Percentiles rank a stretch among this genome's conserved stretches.
Conservation (phyloP, 1,140 invertebrate genomes). For the Drosophila aff. region DNA sequence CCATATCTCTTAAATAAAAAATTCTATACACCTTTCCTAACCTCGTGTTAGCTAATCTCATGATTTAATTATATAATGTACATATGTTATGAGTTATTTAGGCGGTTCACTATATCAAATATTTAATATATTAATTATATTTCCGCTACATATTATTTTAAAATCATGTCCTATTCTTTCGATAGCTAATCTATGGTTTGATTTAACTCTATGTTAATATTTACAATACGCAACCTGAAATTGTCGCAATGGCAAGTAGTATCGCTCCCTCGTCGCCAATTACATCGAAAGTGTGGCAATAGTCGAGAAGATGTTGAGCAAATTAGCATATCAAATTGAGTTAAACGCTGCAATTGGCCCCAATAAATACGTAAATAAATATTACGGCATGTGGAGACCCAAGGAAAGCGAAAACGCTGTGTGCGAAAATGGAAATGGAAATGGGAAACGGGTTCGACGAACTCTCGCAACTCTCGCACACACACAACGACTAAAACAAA, state of each 20-base stretch:
- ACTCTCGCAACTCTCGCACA: neutral
- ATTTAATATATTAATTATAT: too few relatives aligned
- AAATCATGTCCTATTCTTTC: too few relatives aligned
- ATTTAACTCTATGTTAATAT: neutral
- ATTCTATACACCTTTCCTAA: neutral
- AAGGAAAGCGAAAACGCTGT: conserved; percentile 42
- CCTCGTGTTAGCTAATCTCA: neutral
- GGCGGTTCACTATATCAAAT: too few relatives aligned
- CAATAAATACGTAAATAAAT: conserved; percentile 49
- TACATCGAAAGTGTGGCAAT: conserved; percentile 47
- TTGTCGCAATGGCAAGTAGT: conserved; percentile 1
- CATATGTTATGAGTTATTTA: too few relatives aligned
- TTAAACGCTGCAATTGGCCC: conserved; percentile 67
- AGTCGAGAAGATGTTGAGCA: conserved; percentile 44
- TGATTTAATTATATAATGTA: neutral
- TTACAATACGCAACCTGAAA: neutral
- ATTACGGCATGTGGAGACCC: conserved; percentile 30
- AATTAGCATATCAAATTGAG: conserved; percentile 82
- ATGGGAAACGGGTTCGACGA: conserved; percentile 18
- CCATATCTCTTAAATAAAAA: neutral
- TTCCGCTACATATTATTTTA: too few relatives aligned
- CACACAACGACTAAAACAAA: neutral
- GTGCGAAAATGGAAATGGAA: conserved; percentile 24
- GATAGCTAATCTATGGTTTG: neutral
- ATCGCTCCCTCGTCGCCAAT: conserved; percentile 10